Conservation (phyloP, 2,797 vertebrate species). For the Peromyscus attwateri region DNA sequence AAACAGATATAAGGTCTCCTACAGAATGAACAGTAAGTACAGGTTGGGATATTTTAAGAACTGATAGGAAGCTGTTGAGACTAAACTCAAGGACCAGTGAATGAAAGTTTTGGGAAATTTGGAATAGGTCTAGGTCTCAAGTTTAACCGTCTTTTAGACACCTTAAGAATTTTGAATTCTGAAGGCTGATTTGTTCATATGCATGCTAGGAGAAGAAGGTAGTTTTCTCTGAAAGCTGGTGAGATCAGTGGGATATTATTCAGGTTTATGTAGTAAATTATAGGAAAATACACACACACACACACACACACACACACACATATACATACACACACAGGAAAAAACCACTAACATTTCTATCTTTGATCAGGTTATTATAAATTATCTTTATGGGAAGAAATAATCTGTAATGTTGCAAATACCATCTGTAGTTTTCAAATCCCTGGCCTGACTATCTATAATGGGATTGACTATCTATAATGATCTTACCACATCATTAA, state of each 20-base stretch:
- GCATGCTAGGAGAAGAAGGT: not conserved
- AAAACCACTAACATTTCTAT: not conserved
- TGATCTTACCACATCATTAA: not conserved
- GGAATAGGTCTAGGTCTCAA: not conserved
- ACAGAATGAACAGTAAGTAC: not conserved
- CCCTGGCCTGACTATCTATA: not conserved
- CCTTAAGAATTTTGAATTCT: not conserved
- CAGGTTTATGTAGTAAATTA: not conserved
- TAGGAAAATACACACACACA: not conserved
- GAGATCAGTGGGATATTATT: not conserved
- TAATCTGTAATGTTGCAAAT: not conserved
- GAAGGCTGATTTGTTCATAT: not conserved
- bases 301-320: not conserved
- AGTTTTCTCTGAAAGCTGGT: not conserved
- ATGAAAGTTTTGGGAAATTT: not conserved
- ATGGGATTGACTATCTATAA: not conserved
- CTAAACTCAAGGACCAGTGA: not conserved
- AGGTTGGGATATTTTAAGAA: not conserved
- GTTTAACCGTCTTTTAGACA: not conserved
- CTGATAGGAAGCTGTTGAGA: not conserved
- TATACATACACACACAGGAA: not conserved
- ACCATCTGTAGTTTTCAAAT: not conserved
- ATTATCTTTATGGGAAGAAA: not conserved
- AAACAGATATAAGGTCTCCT: not conserved
- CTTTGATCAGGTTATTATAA: not conserved